Evolutionary conservation across 92 coral and sea anemone species (phyloP), one percentile per base, ranked within the genome.

Genomic region (Actinostola sp.): DNA sequence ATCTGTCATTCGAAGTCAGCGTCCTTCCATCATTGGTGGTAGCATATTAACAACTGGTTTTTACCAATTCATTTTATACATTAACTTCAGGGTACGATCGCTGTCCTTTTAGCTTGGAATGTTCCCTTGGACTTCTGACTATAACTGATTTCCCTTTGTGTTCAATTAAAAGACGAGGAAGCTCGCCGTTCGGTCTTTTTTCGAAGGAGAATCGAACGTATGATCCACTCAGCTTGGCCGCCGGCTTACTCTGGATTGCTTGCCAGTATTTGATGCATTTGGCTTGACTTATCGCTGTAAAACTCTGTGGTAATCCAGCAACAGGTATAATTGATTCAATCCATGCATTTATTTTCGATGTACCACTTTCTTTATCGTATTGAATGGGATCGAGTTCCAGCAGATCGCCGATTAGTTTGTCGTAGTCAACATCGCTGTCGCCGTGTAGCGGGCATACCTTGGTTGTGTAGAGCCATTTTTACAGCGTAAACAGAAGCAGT

Each of bases 211-310:
- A 95, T 29, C 93, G 67, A 20, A 95, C 99, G 46, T 89, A 92
- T 30, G 99, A 95, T 8, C 95, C 97, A 72, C 97, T 95, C 1
- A 95, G 83, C 67, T 95, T 95, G 4, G 99, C 91, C 16, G 93
- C 68, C 15, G 97, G 97, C 67, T 91, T 91, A 12, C 84, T 88
- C 77, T 82, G 89, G 16, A 95, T 79, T 0, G 96, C 87, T 61
- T 95, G 97, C 99, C 99, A 95, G 45, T 95, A 95, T 81, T 95
- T 95, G 20, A 95, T 84, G 76, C 99, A 95, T 55, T 95, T 95
- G 28, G 97, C 93, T 39, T 89, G 97, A 72, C 97, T 95, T 30
- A 95, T 82, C 13, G 91, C 96, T 49, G 89, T 84, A 61, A 91
- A 91, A 42, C 95, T 86, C 52, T 88, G 97, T 2, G 99, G 96